These are phyloP conservation scores for Ichneumoninae sp. DNA, from an alignment of 2,888 invertebrate species.

Conservation along the genomic window DNA sequence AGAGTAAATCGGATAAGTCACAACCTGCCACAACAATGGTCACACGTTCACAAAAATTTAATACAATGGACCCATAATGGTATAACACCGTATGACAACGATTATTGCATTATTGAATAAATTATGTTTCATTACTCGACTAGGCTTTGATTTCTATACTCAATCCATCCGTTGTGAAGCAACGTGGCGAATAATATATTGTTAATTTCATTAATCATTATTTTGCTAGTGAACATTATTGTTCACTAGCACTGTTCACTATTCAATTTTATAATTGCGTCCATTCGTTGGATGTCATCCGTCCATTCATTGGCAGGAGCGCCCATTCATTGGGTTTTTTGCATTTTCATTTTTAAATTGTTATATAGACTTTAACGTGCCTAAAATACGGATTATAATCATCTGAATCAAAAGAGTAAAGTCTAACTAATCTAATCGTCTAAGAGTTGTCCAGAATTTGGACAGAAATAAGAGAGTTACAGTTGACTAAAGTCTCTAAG, in stretches of 20 bases:
- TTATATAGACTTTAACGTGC: background rate
- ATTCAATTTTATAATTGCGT: too few species aligned
- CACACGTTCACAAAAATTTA: background rate
- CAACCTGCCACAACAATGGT: background rate
- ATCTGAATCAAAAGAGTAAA: slow-evolving; percentile 1
- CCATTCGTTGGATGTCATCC: too few species aligned
- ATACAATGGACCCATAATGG: background rate
- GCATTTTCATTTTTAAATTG: background rate
- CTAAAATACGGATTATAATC: background rate
- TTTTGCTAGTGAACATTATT: too few species aligned
- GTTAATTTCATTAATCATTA: too few species aligned
- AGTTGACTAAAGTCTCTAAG: background rate
- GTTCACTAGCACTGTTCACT: too few species aligned
- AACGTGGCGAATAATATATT: too few species aligned
- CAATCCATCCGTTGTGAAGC: background rate
- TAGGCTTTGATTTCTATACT: background rate
- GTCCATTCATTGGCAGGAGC: too few species aligned
- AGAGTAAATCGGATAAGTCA: slow-evolving; percentile 1
- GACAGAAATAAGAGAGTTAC: background rate
- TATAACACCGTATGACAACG: background rate
- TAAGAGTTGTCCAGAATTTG: background rate
- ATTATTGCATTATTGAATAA: background rate
- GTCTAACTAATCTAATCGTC: slow-evolving; percentile 1
- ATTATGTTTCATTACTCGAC: background rate
- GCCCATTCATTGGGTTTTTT: background rate